Base-by-base conservation (phyloP, 2,113 vertebrate species). In the Ahaetulla prasina region DNA sequence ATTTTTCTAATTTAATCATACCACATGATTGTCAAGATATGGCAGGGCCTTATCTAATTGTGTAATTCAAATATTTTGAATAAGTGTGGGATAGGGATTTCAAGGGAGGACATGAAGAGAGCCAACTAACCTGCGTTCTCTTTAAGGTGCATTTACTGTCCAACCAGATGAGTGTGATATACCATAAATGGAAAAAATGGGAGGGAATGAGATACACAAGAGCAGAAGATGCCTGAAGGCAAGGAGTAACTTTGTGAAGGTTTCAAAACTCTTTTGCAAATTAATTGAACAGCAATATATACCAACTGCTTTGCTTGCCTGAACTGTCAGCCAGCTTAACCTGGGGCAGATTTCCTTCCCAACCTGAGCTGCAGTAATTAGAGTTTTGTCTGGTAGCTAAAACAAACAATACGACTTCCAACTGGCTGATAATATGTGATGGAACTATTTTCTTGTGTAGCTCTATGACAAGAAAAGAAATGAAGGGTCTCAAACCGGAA, bases 201-300 rank as follows among this genome's bases (percentile, higher is more conserved):
- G 91, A 80, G 47, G 30, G 35, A 39, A 10, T 7, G 16, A 74
- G 49, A 22, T 18, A 49, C 30, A 53, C 8, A 43, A 74, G 35
- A 54, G 35, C 25, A 35, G 27, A n/a, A 87, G 23, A 53, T 20
- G 57, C 85, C 86, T 88, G 86, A 74, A 92, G 86, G 86, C 49
- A 92, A 92, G 57, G 35, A 88, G 47, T 74, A 87, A 87, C 50
- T 52, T 54, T 30, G 45, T 52, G n/a, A 54, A 80, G 16, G 49
- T 88, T 88, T 88, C 52, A 88, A 91, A 60, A 74, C 23, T 68
- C 12, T 91, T 80, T 80, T 88, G 60, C 49, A 88, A 88, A 92
- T 88, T 88, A 88, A 92, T 74, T 88, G 86, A 92, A 25, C 91
- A 80, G 57, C n/a, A 92, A 45, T 35, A 45, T 4, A 43, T 92